phyloP scores from a whole-genome alignment of 2,113 vertebrate species.

The Dicerorhinus sumatrensis region DNA sequence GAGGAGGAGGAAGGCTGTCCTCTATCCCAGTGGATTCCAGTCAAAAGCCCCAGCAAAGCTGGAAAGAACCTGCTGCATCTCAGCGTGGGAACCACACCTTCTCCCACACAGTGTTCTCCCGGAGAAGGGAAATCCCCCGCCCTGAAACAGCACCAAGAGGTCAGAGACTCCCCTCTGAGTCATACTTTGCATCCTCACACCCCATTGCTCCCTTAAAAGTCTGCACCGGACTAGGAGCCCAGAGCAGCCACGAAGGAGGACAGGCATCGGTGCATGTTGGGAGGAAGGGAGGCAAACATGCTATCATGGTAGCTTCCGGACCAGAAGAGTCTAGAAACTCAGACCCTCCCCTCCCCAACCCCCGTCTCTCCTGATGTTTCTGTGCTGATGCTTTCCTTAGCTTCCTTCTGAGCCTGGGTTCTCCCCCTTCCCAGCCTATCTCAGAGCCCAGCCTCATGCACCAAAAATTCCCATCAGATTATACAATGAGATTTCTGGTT shows the following conservation, averaged over 20 bases:
- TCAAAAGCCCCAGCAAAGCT: not conserved
- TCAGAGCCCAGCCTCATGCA: not conserved
- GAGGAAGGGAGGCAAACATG: fast-evolving
- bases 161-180: not conserved
- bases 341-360: fast-evolving
- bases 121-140: not conserved
- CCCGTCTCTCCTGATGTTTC: not conserved
- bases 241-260: not conserved
- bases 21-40: not conserved
- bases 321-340: not conserved
- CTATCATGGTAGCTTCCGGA: not conserved
- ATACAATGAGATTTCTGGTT: not conserved
- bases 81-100: not conserved
- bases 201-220: not conserved
- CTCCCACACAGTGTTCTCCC: not conserved
- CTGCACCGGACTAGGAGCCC: not conserved
- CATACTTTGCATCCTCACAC: not conserved
- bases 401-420: not conserved
- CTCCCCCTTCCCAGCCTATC: not conserved
- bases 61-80: not conserved
- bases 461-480: not conserved
- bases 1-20: not conserved
- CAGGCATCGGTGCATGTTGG: not conserved
- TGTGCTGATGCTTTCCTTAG: not conserved
- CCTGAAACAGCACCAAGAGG: not conserved